Base-by-base conservation (phyloP, 2,888 invertebrate species). In the Drosophila gaucha region DNA sequence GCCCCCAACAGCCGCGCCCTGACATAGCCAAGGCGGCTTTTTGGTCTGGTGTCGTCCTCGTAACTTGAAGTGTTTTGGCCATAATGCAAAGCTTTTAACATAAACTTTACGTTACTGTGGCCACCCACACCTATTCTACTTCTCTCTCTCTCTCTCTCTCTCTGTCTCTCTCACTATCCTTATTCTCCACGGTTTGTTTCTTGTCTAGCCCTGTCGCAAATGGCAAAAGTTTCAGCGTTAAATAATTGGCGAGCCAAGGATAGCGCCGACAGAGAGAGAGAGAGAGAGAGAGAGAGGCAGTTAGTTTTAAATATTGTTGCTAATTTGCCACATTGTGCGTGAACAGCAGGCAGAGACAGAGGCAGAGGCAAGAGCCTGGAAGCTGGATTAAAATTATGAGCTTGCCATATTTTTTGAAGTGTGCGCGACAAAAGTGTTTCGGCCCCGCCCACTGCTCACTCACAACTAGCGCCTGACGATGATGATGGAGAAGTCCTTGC, bases 381-480 rank as follows among this genome's bases (percentile, higher is more conserved):
- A 74, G 69, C 70, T 79, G 80, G 80, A 84, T 88, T 88, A 79
- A 82, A 82, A 88, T 88, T 86, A 86, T 88, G 88, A 83, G 87
- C 80, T 70, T 66, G 84, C 58, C 85, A 88, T 80, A 86, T 83
- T 88, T 79, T 88, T 78, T 82, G 65, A 82, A 85, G 86, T 71
- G 72, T 52, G 31, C 56, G 59, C 67, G 47, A 66, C 67, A 72
- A 59, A 63, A 28, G 30, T 30, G 50, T 3, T 28, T 8, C 28
- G 28, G 12, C 36, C 36, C 38, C n/a, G 3, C 30, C 35, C 18
- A 9, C 12, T 8, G 18, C 16, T 14, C 49, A 18, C 16, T 14
- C 49, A 18, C 58, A 20, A 14, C 18, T 30, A 16, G 41, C 44
- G 58, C 49, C 47, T 55, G 79, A 68, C 67, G 52, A 62, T 68